These are phyloP conservation scores for Mobula birostris DNA, from an alignment of 2,113 vertebrate species.

Conservation along the genomic window DNA sequence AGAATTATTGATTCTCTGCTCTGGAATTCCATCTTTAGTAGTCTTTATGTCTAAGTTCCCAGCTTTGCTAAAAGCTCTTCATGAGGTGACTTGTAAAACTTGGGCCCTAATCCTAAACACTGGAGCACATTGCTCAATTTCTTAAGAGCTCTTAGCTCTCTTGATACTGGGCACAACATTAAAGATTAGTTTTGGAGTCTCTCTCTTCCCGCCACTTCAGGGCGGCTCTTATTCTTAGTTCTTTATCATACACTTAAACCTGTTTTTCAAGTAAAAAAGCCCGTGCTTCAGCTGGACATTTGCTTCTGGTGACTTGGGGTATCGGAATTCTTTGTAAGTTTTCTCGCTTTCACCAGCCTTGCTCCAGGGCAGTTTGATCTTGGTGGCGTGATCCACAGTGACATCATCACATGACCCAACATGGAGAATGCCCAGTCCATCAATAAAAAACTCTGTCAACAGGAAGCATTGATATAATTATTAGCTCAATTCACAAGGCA, in stretches of 20 bases:
- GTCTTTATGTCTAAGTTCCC: not conserved
- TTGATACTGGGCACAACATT: not conserved
- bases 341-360: conserved; percentile 53
- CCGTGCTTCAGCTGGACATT: conserved; percentile 48
- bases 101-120: not conserved
- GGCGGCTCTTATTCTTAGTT: conserved; percentile 46
- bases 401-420: conserved; percentile 80
- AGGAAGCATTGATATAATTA: not conserved
- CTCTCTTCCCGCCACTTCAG: not conserved
- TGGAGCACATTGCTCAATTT: not conserved
- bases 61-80: not conserved
- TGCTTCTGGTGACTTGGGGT: conserved; percentile 56
- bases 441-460: conserved; percentile 78
- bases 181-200: not conserved
- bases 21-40: not conserved
- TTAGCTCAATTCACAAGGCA: not conserved
- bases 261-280: conserved; percentile 76
- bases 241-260: conserved; percentile 72
- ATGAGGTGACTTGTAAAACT: not conserved
- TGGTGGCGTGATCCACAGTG: conserved; percentile 75
- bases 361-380: conserved; percentile 74
- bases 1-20: not conserved
- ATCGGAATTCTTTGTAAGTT: conserved; percentile 70
- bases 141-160: not conserved
- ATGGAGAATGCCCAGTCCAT: conserved; percentile 71